phyloP scores from a whole-genome alignment of 2,113 vertebrate species.

The Cygnus atratus region DNA sequence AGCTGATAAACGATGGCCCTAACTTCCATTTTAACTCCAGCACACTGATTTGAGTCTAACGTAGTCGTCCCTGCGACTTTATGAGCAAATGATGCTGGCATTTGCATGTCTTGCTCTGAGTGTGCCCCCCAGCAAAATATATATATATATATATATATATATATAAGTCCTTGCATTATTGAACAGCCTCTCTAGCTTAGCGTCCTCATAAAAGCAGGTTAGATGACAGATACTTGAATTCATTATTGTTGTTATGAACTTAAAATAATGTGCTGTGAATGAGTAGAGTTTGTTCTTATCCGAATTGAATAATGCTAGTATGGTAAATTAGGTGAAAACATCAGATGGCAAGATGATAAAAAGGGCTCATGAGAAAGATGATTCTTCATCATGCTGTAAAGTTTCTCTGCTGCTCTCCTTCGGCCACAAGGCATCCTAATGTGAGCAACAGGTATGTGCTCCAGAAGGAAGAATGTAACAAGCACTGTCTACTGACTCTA shows the following conservation, averaged over 20 bases:
- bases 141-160: background rate
- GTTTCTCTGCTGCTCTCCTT: background rate
- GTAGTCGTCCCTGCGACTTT: background rate
- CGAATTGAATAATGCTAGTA: background rate
- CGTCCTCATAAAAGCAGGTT: background rate
- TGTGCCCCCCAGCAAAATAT: background rate
- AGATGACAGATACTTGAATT: background rate
- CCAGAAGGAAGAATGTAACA: background rate
- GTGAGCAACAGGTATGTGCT: background rate
- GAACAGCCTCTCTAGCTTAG: background rate
- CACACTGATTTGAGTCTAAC: background rate
- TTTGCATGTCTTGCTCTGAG: background rate
- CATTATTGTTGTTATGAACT: background rate
- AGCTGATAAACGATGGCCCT: conserved; percentile 3
- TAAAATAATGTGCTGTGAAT: background rate
- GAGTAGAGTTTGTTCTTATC: background rate
- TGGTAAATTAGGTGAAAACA: background rate
- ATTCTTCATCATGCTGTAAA: background rate
- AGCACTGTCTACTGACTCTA: background rate
- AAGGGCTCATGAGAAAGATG: background rate
- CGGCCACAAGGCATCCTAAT: background rate
- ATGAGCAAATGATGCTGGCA: background rate
- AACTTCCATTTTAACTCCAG: background rate
- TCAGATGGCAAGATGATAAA: background rate
- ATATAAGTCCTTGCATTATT: background rate